These are phyloP conservation scores for Autographa gamma DNA, from an alignment of 2,888 invertebrate genomes.

Conservation along the genomic window DNA sequence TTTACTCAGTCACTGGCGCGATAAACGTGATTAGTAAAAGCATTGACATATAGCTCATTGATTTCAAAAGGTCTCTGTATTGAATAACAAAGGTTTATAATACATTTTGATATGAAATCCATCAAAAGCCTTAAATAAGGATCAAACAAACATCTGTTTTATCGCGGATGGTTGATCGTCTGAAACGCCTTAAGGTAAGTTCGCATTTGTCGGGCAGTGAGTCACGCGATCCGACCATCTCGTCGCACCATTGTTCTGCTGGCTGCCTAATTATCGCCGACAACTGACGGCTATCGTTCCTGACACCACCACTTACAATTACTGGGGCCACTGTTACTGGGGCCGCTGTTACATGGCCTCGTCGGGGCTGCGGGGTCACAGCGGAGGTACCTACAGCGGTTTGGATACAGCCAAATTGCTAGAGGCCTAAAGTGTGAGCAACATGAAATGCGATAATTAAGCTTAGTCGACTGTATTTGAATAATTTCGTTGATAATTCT, in stretches of 20 bases:
- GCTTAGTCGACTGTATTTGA: conserved; percentile 5
- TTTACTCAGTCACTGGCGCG: neutral
- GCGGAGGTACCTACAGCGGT: neutral
- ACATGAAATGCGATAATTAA: conserved; percentile 21
- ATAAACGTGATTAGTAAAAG: neutral
- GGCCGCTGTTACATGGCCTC: neutral
- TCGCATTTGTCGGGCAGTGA: conserved; percentile 30
- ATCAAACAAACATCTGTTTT: neutral
- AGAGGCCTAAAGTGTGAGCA: conserved; percentile 2
- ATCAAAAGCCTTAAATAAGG: too few species aligned
- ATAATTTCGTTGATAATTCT: conserved; percentile 11
- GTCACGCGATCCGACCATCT: conserved; percentile 75
- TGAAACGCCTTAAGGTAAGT: conserved; percentile 27
- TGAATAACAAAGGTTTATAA: too few species aligned
- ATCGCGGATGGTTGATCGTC: neutral
- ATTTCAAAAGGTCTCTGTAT: neutral
- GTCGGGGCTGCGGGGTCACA: neutral
- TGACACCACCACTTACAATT: conserved; percentile 56
- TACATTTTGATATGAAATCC: too few species aligned
- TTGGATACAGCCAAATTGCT: conserved; percentile 20
- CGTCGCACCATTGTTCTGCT: conserved; percentile 59
- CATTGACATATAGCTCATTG: neutral
- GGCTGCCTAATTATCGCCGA: conserved; percentile 67
- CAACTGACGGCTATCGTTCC: conserved; percentile 51
- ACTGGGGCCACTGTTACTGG: conserved; percentile 17